Evolutionary conservation across 2,113 vertebrate genomes (phyloP).

Genomic region (Corydoras maculifer): DNA sequence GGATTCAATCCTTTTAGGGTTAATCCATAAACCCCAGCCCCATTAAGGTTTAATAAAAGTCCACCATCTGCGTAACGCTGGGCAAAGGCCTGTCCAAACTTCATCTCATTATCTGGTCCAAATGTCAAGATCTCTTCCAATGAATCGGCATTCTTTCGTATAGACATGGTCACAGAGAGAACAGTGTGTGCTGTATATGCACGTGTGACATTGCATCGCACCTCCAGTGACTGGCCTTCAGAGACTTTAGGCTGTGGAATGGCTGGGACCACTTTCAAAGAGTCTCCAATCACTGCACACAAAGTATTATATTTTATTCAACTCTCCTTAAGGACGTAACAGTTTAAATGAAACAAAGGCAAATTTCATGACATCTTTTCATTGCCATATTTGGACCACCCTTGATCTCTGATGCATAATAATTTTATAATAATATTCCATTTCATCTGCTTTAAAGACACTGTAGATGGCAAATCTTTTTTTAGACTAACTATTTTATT

Average conservation of each 20-base stretch:
- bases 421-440: too few species aligned
- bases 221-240: conserved; percentile 66
- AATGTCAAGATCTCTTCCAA: conserved; percentile 58
- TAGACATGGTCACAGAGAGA: conserved; percentile 71
- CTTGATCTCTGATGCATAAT: too few species aligned
- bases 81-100: conserved; percentile 53
- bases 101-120: conserved; percentile 66
- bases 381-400: too few species aligned
- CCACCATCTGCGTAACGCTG: conserved; percentile 66
- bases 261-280: conserved; percentile 57
- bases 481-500: too few species aligned
- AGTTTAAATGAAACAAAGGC: not conserved
- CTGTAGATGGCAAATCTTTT: too few species aligned
- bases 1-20: conserved; percentile 55
- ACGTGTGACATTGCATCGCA: conserved; percentile 58
- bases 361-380: too few species aligned
- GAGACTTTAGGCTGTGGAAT: conserved; percentile 53
- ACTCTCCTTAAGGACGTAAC: not conserved
- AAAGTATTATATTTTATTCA: not conserved
- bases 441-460: too few species aligned
- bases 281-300: conserved; percentile 67
- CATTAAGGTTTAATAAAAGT: conserved; percentile 61
- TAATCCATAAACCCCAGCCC: conserved; percentile 58
- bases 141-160: conserved; percentile 36
- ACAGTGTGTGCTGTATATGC: conserved; percentile 61